Percentiles rank a stretch among this genome's conserved stretches.
These are phyloP conservation scores for Metaphire vulgaris DNA, from an alignment of 1,140 invertebrate genomes.

Conservation along the genomic window DNA sequence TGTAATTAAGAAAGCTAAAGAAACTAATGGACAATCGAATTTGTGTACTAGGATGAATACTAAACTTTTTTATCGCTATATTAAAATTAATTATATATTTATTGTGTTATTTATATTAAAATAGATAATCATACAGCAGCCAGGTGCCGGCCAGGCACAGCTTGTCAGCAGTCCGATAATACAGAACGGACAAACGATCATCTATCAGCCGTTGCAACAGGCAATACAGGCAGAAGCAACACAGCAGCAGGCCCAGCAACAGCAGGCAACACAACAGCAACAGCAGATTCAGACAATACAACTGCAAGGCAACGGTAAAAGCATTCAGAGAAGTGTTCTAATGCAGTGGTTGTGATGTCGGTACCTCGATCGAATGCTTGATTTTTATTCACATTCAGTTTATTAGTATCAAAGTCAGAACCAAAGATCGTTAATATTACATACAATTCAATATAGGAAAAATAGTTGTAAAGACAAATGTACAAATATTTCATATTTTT, in stretches of 20 bases:
- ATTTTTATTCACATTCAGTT: too few species aligned
- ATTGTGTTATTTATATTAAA: neutral
- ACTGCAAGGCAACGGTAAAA: conserved; percentile 4
- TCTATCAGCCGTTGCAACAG: conserved; percentile 69
- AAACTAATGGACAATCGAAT: too few species aligned
- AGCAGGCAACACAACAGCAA: neutral
- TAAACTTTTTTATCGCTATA: too few species aligned
- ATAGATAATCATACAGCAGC: conserved; percentile 50
- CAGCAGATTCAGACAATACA: conserved; percentile 22
- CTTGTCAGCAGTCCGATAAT: conserved; percentile 60
- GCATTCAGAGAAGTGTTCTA: neutral
- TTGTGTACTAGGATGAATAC: too few species aligned
- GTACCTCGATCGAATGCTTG: too few species aligned
- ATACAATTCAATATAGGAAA: too few species aligned
- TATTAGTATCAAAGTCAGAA: too few species aligned
- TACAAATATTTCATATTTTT: too few species aligned
- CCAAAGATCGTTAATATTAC: too few species aligned
- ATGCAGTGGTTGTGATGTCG: neutral
- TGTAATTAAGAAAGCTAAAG: too few species aligned
- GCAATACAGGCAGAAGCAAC: conserved; percentile 36
- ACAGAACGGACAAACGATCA: conserved; percentile 87
- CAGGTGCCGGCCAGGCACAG: conserved; percentile 56
- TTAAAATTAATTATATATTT: too few species aligned
- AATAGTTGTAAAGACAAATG: too few species aligned
- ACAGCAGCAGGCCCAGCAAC: conserved; percentile 4